A percentile compares a stretch with the other conserved stretches of the same genome.
Conservation (phyloP, 2,888 invertebrate species). For the Bellardia pandia region DNA sequence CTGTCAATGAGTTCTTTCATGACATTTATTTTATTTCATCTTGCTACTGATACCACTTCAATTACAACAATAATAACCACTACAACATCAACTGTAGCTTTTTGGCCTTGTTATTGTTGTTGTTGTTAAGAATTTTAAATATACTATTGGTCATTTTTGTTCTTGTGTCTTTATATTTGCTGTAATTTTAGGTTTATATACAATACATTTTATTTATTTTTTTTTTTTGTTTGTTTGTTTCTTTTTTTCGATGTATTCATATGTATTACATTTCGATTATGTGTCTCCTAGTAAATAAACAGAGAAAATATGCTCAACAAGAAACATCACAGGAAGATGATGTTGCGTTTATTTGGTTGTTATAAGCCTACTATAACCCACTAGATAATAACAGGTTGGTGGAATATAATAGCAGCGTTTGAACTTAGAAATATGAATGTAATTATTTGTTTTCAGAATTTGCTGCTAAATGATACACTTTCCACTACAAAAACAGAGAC, state of each 20-base stretch:
- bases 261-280: slow-evolving; percentile 73
- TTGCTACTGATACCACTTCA: slow-evolving; percentile 68
- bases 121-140: slow-evolving; percentile 55
- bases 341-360: slow-evolving; percentile 38
- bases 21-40: slow-evolving; percentile 81
- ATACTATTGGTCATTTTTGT: slow-evolving; percentile 61
- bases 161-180: slow-evolving; percentile 24
- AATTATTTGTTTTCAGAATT: background rate
- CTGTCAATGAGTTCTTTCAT: slow-evolving; percentile 83
- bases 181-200: slow-evolving; percentile 49
- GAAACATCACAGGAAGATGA: slow-evolving; percentile 21
- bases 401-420: background rate
- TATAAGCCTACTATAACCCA: background rate
- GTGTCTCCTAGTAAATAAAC: slow-evolving; percentile 55
- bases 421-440: background rate
- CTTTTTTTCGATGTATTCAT: slow-evolving; percentile 40
- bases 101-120: slow-evolving; percentile 40
- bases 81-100: slow-evolving; percentile 19
- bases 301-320: slow-evolving; percentile 8
- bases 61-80: slow-evolving; percentile 46
- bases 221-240: background rate
- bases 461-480: no score
- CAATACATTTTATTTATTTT: slow-evolving; percentile 17
- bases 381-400: background rate
- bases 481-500: no score